Conservation (phyloP, 2,113 vertebrate genomes). For the Camelus bactrianus region DNA sequence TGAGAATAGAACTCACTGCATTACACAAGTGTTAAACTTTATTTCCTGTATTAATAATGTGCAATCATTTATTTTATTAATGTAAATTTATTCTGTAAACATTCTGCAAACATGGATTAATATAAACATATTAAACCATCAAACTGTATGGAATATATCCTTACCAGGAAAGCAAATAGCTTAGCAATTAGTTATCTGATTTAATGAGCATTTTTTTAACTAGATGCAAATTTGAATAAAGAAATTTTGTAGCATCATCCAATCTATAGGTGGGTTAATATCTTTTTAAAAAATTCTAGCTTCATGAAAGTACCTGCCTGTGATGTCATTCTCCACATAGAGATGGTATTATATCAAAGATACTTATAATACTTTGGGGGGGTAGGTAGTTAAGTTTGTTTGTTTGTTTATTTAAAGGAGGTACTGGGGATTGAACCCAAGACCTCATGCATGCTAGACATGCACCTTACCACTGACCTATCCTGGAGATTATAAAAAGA, state of each 20-base stretch:
- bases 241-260: not conserved
- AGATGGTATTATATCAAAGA: not conserved
- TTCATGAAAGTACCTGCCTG: not conserved
- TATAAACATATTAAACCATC: not conserved
- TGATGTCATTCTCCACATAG: not conserved
- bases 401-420: too few relatives aligned
- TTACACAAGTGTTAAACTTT: not conserved
- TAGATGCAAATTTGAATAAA: not conserved
- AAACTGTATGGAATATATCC: not conserved
- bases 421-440: too few relatives aligned
- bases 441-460: too few relatives aligned
- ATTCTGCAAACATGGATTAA: not conserved
- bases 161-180: not conserved
- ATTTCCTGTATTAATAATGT: not conserved
- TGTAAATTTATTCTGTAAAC: not conserved
- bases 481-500: not conserved
- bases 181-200: not conserved
- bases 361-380: not conserved
- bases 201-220: not conserved
- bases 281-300: not conserved
- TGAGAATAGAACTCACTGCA: not conserved
- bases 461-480: too few relatives aligned
- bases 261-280: not conserved
- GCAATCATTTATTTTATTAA: not conserved
- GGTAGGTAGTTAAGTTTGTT: too few relatives aligned